These are phyloP conservation scores for Aspiorhynchus laticeps DNA, from an alignment of 2,113 vertebrate species.

Conservation along the genomic window DNA sequence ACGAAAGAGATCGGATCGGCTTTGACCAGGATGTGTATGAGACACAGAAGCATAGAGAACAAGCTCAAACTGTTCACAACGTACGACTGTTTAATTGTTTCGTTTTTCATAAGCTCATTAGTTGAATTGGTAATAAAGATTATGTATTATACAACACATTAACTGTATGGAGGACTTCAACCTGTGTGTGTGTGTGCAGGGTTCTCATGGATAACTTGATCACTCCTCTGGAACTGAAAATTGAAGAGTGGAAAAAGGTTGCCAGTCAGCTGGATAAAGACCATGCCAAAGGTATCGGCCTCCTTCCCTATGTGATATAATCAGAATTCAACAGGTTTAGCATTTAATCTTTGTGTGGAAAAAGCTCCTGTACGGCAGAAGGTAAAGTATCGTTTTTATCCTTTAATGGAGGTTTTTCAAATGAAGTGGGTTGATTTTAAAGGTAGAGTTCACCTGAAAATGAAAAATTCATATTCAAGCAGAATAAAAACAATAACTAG, in stretches of 20 bases:
- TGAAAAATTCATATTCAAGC: not conserved
- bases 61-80: constrained; percentile 82
- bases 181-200: constrained; percentile 60
- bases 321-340: not conserved
- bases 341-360: constrained; percentile 12
- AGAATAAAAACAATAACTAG: not conserved
- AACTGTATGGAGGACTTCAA: not conserved
- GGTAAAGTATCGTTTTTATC: not conserved
- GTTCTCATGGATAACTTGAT: constrained; percentile 81
- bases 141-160: not conserved
- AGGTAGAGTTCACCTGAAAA: not conserved
- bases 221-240: constrained; percentile 77
- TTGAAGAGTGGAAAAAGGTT: constrained; percentile 85
- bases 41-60: constrained; percentile 83
- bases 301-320: constrained; percentile 2
- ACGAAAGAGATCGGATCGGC: constrained; percentile 84
- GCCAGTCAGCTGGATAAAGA: constrained; percentile 83
- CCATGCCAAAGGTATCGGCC: constrained; percentile 80
- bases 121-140: not conserved
- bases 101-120: not conserved
- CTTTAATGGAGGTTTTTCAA: constrained; percentile 1
- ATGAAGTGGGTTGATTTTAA: not conserved
- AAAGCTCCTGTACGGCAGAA: not conserved
- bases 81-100: constrained; percentile 65
- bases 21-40: constrained; percentile 84